These are phyloP conservation scores for Myzus persicae DNA, from an alignment of 1,140 invertebrate genomes.

Conservation along the genomic window DNA sequence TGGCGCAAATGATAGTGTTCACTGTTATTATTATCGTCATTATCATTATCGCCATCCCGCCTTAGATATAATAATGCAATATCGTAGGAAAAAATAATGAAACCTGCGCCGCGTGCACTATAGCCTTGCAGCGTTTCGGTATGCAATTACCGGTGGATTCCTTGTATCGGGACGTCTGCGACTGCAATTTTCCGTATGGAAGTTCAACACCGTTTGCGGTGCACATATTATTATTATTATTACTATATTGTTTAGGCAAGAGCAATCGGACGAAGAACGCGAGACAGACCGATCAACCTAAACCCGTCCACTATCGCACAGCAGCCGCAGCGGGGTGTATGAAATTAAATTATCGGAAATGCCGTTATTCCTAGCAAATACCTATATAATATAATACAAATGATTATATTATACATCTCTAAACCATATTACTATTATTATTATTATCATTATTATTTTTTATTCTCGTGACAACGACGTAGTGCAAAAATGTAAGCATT, in stretches of 20 bases:
- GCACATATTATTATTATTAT: not conserved
- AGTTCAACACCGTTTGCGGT: not conserved
- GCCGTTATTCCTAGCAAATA: not conserved
- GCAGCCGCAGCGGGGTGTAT: not conserved
- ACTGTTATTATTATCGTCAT: not conserved
- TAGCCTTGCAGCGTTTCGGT: not conserved
- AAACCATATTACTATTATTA: not conserved
- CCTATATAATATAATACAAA: not conserved
- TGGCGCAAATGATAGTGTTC: not conserved
- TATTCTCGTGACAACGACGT: not conserved
- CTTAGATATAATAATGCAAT: not conserved
- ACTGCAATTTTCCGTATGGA: not conserved
- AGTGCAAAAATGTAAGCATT: not conserved
- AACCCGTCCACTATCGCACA: not conserved
- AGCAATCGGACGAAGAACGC: not conserved
- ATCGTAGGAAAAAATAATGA: not conserved
- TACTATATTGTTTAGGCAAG: not conserved
- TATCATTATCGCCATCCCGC: not conserved
- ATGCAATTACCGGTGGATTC: not conserved
- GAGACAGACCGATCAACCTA: not conserved
- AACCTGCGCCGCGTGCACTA: not conserved
- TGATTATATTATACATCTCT: not conserved
- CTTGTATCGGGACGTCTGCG: not conserved
- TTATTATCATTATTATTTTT: not conserved
- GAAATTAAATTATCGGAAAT: constrained; percentile 1